Evolutionary conservation across 2,888 invertebrate genomes (phyloP), one percentile per base, ranked within the genome.

Genomic region (Elmis aenea): DNA sequence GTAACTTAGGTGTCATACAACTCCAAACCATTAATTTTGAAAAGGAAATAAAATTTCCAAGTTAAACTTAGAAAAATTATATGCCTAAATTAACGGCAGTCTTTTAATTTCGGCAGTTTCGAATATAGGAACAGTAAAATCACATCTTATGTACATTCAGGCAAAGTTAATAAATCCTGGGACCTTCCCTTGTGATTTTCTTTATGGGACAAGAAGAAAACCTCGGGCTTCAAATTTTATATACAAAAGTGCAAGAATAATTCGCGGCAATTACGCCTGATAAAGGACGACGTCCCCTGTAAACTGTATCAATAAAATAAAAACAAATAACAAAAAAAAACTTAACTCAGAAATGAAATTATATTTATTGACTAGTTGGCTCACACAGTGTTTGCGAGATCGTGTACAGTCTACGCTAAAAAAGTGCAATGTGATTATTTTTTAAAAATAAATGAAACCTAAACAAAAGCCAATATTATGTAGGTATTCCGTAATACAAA

Each of bases 291-390:
- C 23, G 28, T 42, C 48, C 52, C 49, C 48, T 52, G 56, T 57
- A 57, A 57, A 57, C 56, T 57, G 56, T 47, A 47, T 41, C 43
- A 26, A 29, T 28, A 32, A 13, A 49, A 45, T 42, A 54, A 55
- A 57, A 43, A 45, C 53, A 56, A 52, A 42, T 48, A 54, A 57
- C 60, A 55, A 46, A 38, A 31, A 38, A 45, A 36, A 51, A 57
- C 57, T 59, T 56, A n/a, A n/a, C n/a, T n/a, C n/a, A 54, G 43
- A 58, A 56, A 56, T 50, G 53, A 58, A 57, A 56, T 61, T 59
- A 50, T n/a, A 48, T 54, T 57, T 56, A 62, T 55, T 69, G 69
- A 69, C 69, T 69, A 69, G 69, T 68, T 68, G 66, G 66, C 63
- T 66, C 66, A 69, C 68, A 69, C 68, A 54, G 62, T 65, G 65